Base-by-base conservation (phyloP, 2,113 vertebrate species). In the Girardinichthys multiradiatus region DNA sequence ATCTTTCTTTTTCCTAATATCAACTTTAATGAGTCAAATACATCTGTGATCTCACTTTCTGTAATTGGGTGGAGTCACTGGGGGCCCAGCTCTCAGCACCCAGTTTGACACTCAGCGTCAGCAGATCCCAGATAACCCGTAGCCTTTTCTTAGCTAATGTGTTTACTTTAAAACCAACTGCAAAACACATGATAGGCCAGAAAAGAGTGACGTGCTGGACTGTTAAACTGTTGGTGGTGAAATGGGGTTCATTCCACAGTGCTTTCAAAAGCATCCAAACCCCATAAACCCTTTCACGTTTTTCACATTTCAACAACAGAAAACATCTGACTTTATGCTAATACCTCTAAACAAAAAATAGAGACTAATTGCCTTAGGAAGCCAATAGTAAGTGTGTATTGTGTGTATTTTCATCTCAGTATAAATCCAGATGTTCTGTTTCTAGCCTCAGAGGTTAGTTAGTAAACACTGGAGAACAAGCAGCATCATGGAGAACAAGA, bases 61-160 rank as follows among this genome's bases (percentile, higher is more conserved):
- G 45, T 39, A n/a, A 37, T 60, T 75, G 71, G 62, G 65, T 3
- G 7, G 72, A 58, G 57, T 79, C 77, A 74, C 75, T 70, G 81
- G 86, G 48, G 59, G 39, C 66, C 13, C 26, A 71, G 76, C 83
- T 80, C 87, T 90, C 87, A 88, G 69, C 89, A 87, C 86, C 84
- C 73, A 67, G 77, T 86, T 82, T 88, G 72, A 90, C 85, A 79
- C 73, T 68, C 73, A 68, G 31, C 87, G 82, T 91, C 89, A 90
- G 85, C 78, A 69, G 83, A 87, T 80, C 83, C 54, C 84, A 89
- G 81, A 85, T 87, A 85, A 85, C 70, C 42, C 4, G 42, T 51
- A 62, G 35, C 57, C 64, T 83, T 87, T 89, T 90, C 80, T 84
- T 77, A 80, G 62, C 64, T 39, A 79, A 64, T 87, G 86, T 90